Evolutionary conservation across 2,888 invertebrate genomes (phyloP).

Genomic region (Creontiades dilutus): DNA sequence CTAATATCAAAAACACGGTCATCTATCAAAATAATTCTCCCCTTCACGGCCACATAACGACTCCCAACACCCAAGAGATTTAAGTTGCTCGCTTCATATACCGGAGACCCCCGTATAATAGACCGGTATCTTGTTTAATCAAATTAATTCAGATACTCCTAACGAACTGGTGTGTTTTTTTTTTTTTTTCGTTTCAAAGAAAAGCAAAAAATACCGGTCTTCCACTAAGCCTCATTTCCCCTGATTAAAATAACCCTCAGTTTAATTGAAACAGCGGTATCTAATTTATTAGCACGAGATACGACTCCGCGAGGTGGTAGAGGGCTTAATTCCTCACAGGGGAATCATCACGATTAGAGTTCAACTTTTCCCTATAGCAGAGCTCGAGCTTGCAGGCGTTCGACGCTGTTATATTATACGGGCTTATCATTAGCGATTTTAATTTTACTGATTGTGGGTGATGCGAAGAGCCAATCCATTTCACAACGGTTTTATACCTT

Average conservation of each 20-base stretch:
- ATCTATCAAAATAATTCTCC: neutral
- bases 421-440: neutral
- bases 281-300: constrained; percentile 22
- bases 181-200: no score
- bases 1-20: neutral
- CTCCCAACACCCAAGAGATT: neutral
- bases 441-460: neutral
- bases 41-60: neutral
- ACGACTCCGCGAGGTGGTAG: neutral
- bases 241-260: constrained; percentile 39
- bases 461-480: neutral
- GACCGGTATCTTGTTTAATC: neutral
- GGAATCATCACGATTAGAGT: neutral
- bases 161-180: neutral
- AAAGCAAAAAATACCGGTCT: neutral
- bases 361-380: neutral
- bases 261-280: constrained; percentile 30
- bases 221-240: neutral
- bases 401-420: neutral
- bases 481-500: no score
- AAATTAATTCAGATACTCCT: neutral
- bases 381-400: neutral
- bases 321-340: constrained; percentile 21
- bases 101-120: neutral
- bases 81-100: neutral